Base-by-base conservation (phyloP, 2,113 vertebrate species). In the Fulica atra region DNA sequence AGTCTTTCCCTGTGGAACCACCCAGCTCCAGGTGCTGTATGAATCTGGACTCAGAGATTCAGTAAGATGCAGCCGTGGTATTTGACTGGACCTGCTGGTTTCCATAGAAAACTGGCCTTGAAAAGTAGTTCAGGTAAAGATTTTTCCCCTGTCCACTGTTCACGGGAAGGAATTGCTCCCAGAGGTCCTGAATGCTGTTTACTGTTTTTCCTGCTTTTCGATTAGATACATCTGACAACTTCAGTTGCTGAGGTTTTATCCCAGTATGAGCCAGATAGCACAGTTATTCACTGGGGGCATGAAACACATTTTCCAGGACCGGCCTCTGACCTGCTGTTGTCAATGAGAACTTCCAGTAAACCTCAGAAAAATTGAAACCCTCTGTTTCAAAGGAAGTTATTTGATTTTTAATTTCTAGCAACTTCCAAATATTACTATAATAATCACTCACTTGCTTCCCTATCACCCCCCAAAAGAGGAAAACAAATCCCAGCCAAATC, bases 361-460 rank as follows among this genome's bases (percentile, higher is more conserved):
- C 18, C 54, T 56, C 40, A 12, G 57, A 46, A 76, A 79, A 87
- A 68, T 9, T 20, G 44, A 36, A 76, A 18, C 31, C 28, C 31
- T 77, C 59, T 0, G 1, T 79, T 94, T 85, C 7, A 3, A 73
- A 19, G 12, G 25, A 36, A 59, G 19, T 29, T 26, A 53, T 44
- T 74, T 95, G n/a, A 48, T 91, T 94, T 91, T 82, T 77, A 73
- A 94, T 89, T 77, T 89, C 51, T 26, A 63, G 16, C 40, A 23
- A 26, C 74, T 86, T 91, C 54, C 63, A 80, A 40, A 61, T 65
- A 19, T 73, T 63, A 14, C 50, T 54, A 5, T 60, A 94, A 68
- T 17, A 76, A 31, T 51, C 42, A 14, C 13, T 89, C n/a, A 8
- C n/a, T 57, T 59, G 26, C 48, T 64, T 87, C n/a, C 40, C 19